phyloP scores from a whole-genome alignment of 2,888 invertebrate genomes.

The Lottia gigantea region DNA sequence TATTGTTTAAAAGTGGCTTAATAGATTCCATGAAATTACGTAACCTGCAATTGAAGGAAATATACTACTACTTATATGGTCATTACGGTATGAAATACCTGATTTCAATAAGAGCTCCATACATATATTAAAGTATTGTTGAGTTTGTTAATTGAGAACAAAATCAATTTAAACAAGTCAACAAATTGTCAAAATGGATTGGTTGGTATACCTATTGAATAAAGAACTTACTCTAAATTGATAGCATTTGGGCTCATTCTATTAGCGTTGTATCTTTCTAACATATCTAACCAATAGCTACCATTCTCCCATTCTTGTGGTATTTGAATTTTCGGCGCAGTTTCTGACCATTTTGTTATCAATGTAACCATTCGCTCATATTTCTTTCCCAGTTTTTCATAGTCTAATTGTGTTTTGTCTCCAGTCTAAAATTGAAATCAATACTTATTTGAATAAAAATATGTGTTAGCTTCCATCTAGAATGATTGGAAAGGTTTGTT shows the following conservation, averaged over 20 bases:
- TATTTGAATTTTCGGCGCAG: conserved; percentile 32
- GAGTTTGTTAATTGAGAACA: too few species aligned
- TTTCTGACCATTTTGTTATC: conserved; percentile 22
- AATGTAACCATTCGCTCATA: conserved; percentile 10
- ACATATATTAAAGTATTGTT: too few species aligned
- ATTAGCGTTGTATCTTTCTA: conserved; percentile 24
- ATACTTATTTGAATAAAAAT: too few species aligned
- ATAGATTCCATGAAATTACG: conserved; percentile 21
- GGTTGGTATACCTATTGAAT: too few species aligned
- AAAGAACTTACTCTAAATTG: conserved; percentile 27
- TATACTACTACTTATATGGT: too few species aligned
- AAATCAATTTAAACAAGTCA: too few species aligned
- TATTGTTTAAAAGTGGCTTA: conserved; percentile 27
- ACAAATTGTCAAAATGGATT: too few species aligned
- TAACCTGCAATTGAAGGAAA: conserved; percentile 20
- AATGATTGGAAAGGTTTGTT: too few species aligned
- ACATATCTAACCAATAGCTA: conserved; percentile 36
- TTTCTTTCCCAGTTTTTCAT: conserved; percentile 16
- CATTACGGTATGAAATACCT: too few species aligned
- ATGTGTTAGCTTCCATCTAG: too few species aligned
- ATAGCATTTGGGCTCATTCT: conserved; percentile 21
- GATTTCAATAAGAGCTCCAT: too few species aligned
- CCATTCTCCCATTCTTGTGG: conserved; percentile 36
- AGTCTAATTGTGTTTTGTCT: conserved; percentile 24
- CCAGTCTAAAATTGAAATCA: conserved; percentile 19